A percentile compares a stretch with the other conserved stretches of the same genome.
Conservation (phyloP, 1,140 invertebrate genomes). For the Helicoverpa zea region DNA sequence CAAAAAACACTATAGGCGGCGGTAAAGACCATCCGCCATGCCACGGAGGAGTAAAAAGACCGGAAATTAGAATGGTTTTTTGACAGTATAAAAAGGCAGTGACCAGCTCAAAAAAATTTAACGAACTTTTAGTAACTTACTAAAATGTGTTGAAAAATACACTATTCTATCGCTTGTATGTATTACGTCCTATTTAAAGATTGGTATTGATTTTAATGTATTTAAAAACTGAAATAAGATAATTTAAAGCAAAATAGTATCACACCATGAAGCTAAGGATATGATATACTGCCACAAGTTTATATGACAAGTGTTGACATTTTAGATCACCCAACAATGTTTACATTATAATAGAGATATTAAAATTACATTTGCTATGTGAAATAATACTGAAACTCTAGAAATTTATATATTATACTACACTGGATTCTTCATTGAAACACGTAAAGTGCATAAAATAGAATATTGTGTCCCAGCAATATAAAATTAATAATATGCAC, state of each 20-base stretch:
- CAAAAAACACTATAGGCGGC: slow-evolving; percentile 82
- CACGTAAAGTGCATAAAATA: background rate
- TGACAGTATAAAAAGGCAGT: slow-evolving; percentile 74
- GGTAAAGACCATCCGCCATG: slow-evolving; percentile 86
- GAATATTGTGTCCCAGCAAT: background rate
- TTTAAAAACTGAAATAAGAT: too few relatives aligned
- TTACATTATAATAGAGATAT: background rate
- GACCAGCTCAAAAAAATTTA: slow-evolving; percentile 63
- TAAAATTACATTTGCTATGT: background rate
- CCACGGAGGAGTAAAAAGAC: slow-evolving; percentile 86
- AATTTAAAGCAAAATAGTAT: too few relatives aligned
- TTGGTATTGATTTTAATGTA: background rate
- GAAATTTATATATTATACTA: background rate
- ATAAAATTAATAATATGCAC: too few relatives aligned
- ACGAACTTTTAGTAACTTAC: too few relatives aligned
- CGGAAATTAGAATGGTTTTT: slow-evolving; percentile 74
- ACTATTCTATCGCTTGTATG: too few relatives aligned
- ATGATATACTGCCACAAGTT: too few relatives aligned
- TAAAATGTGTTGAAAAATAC: too few relatives aligned
- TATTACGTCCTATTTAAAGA: background rate
- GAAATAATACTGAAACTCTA: slow-evolving; percentile 5
- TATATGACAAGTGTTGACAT: background rate
- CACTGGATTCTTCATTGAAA: background rate
- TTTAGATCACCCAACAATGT: background rate
- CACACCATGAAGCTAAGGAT: too few relatives aligned